These are phyloP conservation scores for Acyrthosiphon pisum DNA, from an alignment of 1,140 invertebrate species.

Conservation along the genomic window DNA sequence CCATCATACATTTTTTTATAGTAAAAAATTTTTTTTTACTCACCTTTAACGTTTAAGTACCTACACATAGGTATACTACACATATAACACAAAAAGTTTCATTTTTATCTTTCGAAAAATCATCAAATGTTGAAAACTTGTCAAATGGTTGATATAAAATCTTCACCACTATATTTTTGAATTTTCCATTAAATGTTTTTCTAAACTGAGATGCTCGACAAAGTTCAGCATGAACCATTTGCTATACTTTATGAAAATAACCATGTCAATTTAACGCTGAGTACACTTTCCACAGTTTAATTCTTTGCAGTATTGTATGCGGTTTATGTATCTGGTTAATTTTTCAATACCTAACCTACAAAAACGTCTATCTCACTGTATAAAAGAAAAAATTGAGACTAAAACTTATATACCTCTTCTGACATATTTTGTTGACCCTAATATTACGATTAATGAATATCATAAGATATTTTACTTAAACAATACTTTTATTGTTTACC, in stretches of 20 bases:
- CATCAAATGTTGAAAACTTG: background rate
- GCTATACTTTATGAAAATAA: background rate
- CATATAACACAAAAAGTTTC: too few species aligned
- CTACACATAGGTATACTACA: too few species aligned
- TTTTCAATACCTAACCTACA: too few species aligned
- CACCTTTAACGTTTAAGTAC: too few species aligned
- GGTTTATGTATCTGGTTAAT: background rate
- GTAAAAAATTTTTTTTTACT: too few species aligned
- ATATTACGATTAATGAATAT: too few species aligned
- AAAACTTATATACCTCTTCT: background rate
- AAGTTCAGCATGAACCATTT: background rate
- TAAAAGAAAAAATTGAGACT: background rate
- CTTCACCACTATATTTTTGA: background rate
- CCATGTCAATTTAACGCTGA: background rate
- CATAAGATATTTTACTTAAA: background rate
- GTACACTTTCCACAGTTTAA: background rate
- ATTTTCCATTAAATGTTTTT: background rate
- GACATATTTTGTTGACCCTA: too few species aligned
- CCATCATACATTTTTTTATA: background rate
- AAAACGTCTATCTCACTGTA: too few species aligned
- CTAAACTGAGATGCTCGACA: background rate
- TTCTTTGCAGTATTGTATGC: background rate
- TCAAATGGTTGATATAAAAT: background rate
- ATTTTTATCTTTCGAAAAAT: background rate
- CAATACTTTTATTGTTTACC: background rate